phyloP scores from a whole-genome alignment of 1,140 invertebrate genomes.

The Ostrea denselamellosa region DNA sequence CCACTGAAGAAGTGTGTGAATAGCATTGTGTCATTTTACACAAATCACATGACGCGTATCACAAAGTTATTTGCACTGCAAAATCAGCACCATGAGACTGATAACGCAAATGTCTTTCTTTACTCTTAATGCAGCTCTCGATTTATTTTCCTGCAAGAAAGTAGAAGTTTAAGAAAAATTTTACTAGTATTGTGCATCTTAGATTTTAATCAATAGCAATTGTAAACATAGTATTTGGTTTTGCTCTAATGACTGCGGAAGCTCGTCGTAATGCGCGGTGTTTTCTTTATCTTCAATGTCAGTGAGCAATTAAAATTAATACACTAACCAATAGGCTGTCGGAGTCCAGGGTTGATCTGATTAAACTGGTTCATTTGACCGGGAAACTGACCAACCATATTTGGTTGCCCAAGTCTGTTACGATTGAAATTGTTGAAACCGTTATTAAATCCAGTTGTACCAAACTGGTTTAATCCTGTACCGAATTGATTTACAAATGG shows the following conservation, averaged over 20 bases:
- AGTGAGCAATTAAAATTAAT: background rate
- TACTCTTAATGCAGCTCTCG: background rate
- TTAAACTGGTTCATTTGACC: slow-evolving; percentile 19
- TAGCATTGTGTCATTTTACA: background rate
- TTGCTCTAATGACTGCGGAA: too few species aligned
- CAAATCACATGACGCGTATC: slow-evolving; percentile 1
- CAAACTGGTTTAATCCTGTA: slow-evolving; percentile 19
- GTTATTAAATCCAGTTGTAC: background rate
- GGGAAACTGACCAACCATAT: background rate
- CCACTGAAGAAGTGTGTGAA: background rate
- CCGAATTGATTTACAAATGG: slow-evolving; percentile 1
- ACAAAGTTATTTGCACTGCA: background rate
- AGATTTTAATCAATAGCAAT: too few species aligned
- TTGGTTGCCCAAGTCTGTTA: slow-evolving; percentile 1
- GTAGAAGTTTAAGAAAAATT: background rate
- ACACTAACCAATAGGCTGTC: background rate
- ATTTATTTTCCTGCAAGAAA: slow-evolving; percentile 18
- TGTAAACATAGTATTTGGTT: too few species aligned
- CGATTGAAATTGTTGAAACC: background rate
- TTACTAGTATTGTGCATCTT: background rate
- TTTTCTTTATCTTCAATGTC: too few species aligned
- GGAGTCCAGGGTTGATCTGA: background rate
- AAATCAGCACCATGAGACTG: background rate
- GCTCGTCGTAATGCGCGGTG: too few species aligned
- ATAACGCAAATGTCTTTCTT: background rate